Conservation (phyloP, 2,113 vertebrate species). For the Lasiurus borealis region DNA sequence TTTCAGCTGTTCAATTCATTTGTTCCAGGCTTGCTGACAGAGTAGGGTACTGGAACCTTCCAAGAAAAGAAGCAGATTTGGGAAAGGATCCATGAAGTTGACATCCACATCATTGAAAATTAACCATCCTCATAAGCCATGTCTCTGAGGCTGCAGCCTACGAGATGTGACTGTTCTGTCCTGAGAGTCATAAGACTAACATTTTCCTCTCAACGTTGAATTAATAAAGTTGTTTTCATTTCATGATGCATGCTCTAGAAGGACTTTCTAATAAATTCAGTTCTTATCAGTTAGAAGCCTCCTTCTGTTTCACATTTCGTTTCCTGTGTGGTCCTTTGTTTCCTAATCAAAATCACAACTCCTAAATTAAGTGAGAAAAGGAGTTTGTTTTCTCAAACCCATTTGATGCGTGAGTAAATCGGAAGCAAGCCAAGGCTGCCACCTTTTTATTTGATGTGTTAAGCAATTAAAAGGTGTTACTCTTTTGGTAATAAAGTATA, state of each 20-base stretch:
- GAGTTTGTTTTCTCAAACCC: conserved; percentile 58
- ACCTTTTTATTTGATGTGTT: conserved; percentile 72
- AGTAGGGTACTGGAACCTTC: neutral
- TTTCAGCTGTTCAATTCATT: neutral
- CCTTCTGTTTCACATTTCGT: neutral
- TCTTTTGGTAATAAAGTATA: conserved; percentile 66
- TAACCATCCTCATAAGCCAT: neutral
- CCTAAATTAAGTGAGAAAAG: conserved; percentile 59
- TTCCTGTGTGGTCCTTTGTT: conserved; percentile 41
- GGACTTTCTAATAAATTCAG: conserved; percentile 49
- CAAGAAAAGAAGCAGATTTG: conserved; percentile 12
- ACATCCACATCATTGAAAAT: neutral
- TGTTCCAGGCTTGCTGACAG: conserved; percentile 47
- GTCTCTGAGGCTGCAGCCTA: neutral
- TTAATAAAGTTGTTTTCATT: conserved; percentile 54
- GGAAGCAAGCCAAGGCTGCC: conserved; percentile 25
- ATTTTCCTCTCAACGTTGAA: neutral
- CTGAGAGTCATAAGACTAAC: neutral
- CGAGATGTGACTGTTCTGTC: neutral
- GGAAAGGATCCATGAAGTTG: neutral
- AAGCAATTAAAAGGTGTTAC: conserved; percentile 80
- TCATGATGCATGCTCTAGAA: conserved; percentile 29
- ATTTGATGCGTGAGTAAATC: conserved; percentile 42
- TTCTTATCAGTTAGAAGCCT: conserved; percentile 10
- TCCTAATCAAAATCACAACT: conserved; percentile 73